Conservation (phyloP, 1,140 invertebrate species). For the Plutomurus gul region DNA sequence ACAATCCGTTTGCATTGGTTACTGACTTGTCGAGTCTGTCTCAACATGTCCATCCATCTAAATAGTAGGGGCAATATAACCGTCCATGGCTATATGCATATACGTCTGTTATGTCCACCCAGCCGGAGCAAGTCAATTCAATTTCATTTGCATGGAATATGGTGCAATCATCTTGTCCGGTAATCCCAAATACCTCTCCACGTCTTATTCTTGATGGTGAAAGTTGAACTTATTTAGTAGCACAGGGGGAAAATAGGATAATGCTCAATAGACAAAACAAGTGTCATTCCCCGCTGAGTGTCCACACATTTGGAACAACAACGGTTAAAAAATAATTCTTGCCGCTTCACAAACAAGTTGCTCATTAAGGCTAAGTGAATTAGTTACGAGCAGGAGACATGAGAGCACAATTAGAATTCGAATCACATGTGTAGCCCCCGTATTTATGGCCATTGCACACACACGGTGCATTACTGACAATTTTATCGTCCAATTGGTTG, state of each 20-base stretch:
- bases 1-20: too few species aligned
- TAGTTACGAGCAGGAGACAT: neutral
- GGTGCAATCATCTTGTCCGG: neutral
- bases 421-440: neutral
- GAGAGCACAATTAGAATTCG: neutral
- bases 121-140: neutral
- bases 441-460: neutral
- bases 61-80: too few species aligned
- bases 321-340: neutral
- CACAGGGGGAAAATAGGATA: too few species aligned
- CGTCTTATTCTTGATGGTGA: neutral
- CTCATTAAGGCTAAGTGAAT: constrained; percentile 10
- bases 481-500: too few species aligned
- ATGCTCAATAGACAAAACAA: too few species aligned
- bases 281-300: constrained; percentile 8
- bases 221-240: too few species aligned
- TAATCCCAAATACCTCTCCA: neutral
- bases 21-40: too few species aligned
- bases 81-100: too few species aligned
- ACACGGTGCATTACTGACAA: too few species aligned
- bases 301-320: neutral
- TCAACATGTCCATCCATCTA: constrained; percentile 7
- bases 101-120: too few species aligned
- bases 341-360: constrained; percentile 14
- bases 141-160: neutral